Percentiles rank a stretch among this genome's conserved stretches.
Evolutionary conservation across 2,797 vertebrate species (phyloP).

Genomic region (Fratercula arctica): DNA sequence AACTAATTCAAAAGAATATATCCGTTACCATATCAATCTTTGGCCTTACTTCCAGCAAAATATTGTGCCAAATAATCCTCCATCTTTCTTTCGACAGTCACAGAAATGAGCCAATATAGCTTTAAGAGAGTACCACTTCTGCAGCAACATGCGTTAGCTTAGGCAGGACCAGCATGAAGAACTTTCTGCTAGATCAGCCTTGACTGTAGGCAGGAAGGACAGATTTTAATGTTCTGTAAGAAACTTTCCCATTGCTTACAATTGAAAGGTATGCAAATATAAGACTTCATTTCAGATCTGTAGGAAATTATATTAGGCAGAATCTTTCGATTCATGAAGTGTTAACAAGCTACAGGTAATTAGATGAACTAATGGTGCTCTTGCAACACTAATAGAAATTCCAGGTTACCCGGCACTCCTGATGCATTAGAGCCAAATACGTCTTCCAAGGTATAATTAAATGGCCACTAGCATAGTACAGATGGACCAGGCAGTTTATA

Average conservation of each 20-base stretch:
- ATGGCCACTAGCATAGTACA: background rate
- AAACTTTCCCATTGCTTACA: background rate
- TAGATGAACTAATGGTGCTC: background rate
- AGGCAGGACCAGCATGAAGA: background rate
- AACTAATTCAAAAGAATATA: background rate
- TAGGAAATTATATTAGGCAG: background rate
- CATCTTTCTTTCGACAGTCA: background rate
- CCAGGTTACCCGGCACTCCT: background rate
- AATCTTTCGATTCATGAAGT: background rate
- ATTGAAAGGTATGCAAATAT: background rate
- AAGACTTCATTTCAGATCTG: background rate
- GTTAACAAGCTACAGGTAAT: background rate
- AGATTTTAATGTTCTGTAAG: background rate
- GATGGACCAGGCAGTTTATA: background rate
- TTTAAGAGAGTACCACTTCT: background rate
- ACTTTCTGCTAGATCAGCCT: background rate
- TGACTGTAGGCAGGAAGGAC: background rate
- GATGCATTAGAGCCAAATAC: background rate
- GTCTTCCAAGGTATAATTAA: background rate
- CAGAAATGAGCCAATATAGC: background rate
- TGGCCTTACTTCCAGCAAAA: background rate
- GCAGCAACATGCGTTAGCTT: background rate
- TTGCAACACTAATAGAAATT: background rate
- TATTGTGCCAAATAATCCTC: background rate
- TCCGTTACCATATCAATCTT: background rate